Base-by-base conservation (phyloP, 2,797 vertebrate species). In the Micromesistius poutassou region DNA sequence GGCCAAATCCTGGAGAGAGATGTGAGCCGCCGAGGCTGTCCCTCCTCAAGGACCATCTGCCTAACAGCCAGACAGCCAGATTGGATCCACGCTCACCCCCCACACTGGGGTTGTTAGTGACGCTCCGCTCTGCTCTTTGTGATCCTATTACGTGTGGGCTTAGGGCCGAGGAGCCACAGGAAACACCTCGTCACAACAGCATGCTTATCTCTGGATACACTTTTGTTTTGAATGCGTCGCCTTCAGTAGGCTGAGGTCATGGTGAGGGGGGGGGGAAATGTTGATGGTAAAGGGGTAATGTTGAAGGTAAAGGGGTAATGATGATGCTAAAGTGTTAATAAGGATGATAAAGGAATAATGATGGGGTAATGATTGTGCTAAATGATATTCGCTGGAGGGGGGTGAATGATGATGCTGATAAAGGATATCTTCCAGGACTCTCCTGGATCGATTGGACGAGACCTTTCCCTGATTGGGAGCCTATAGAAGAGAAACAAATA, bases 391-490 rank as follows among this genome's bases (percentile, higher is more conserved):
- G 42, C 19, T 22, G 12, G 1, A 35, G 6, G 36, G 22, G 31
- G 16, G 22, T 36, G 72, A 12, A 36, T 38, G 16, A 74, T 40
- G 72, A 7, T 38, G 70, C 3, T 10, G 50, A 13, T 40, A 88
- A 97, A 98, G 96, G 97, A 99, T 99, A 99, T 99, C 97, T 99
- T 0, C 96, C 96, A 77, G 97, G 97, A 71, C 95, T 98, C 74
- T 96, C 94, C 85, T 97, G 96, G 88, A 99, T 92, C 80, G 96
- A 95, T 85, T 90, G 88, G 92, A 95, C 87, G 86, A 98, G 81
- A 89, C 95, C 88, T 89, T 92, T 90, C 35, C 79, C 87, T 50
- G 88, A 85, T 90, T 97, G 97, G 87, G 96, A 95, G 79, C 95
- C 97, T 99, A 90, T 76, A 82, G 71, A 90, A 82, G 81, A 35